Conservation (phyloP, 2,797 vertebrate species). For the Sphenodon punctatus region DNA sequence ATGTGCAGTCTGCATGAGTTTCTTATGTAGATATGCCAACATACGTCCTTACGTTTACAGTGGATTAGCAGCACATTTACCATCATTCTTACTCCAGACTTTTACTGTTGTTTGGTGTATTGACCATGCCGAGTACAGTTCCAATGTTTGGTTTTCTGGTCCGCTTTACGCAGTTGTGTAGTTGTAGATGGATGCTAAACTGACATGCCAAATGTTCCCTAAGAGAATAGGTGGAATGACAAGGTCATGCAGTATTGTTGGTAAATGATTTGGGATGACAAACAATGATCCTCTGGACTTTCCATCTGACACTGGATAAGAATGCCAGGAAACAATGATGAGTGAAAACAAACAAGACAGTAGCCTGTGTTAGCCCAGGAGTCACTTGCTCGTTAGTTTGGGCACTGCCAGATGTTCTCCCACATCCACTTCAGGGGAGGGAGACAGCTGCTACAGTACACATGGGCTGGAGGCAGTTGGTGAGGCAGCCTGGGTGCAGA, state of each 20-base stretch:
- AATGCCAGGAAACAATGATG: constrained; percentile 30
- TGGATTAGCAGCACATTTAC: too few relatives aligned
- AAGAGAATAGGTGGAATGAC: too few relatives aligned
- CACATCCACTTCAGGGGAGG: too few relatives aligned
- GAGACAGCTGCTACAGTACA: too few relatives aligned
- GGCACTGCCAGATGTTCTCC: too few relatives aligned
- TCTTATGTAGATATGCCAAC: too few relatives aligned
- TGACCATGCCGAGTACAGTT: background rate
- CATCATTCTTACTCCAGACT: rapidly evolving
- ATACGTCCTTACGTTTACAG: too few relatives aligned
- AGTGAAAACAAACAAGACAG: too few relatives aligned
- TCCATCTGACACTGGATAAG: background rate
- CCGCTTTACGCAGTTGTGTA: background rate
- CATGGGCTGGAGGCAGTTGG: too few relatives aligned
- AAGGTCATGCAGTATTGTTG: constrained; percentile 35
- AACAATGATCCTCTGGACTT: background rate
- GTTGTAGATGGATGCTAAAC: constrained; percentile 39
- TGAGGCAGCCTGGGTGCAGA: too few relatives aligned
- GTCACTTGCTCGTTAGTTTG: constrained; percentile 48
- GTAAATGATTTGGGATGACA: constrained; percentile 45
- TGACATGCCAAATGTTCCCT: background rate
- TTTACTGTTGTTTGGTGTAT: background rate
- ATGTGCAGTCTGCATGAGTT: too few relatives aligned
- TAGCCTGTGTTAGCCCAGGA: too few relatives aligned
- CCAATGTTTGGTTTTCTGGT: background rate